Base-by-base conservation (phyloP, 2,888 invertebrate genomes). In the Caenorhabditis uteleia region DNA sequence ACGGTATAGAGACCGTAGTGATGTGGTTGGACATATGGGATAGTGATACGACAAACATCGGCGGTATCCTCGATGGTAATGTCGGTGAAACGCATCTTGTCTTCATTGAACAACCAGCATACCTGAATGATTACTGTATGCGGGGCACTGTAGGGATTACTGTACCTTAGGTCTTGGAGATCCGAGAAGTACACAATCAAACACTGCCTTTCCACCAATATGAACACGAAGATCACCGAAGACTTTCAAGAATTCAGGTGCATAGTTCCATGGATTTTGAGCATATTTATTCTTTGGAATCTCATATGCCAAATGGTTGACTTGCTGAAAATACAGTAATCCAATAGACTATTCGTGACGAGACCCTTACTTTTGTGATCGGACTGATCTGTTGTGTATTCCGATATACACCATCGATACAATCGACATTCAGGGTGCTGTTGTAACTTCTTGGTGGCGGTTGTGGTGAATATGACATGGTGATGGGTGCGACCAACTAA, bases 31-130 rank as follows among this genome's bases (percentile, higher is more conserved):
- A 83, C 81, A 46, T 75, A 70, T 27, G 80, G 78, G 62, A 82
- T 82, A n/a, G 77, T 73, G 12, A 82, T 57, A n/a, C 80, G 78
- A 48, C 82, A 82, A 12, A 80, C 51, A 45, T 82, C 82, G 21
- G 79, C 68, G 18, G 82, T 82, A 45, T 82, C 82, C 48, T 69
- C 73, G 26, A 73, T 67, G 18, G 57, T 55, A 39, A 82, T 70
- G 54, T 82, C 82, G 8, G 70, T 74, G 68, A 83, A 80, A 16
- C 60, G 55, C 55, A 82, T 44, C 62, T 80, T 80, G 36, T 79
- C 77, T 46, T 80, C 80, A 62, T 82, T 82, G 74, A 82, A 82
- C 33, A 83, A 69, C 82, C 82, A 83, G 60, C 75, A 77, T 18
- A 82, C 80, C 79, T 80, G 45, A 21, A n/a, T n/a, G 33, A 7